phyloP scores from a whole-genome alignment of 1,140 invertebrate genomes.

The Bombus terrestris region DNA sequence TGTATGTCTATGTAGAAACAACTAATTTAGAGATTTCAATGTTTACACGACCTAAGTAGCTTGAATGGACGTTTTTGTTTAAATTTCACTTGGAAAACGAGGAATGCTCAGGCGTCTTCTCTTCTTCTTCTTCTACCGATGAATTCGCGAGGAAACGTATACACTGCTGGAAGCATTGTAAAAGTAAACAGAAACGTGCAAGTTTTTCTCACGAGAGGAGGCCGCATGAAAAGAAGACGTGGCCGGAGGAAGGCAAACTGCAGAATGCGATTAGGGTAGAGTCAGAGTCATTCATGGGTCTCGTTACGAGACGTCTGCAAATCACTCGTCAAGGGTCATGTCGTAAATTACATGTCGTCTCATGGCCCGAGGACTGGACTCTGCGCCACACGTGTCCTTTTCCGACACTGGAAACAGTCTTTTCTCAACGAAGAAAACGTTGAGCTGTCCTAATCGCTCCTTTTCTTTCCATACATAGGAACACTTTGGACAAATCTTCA shows the following conservation, averaged over 20 bases:
- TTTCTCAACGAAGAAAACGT: not conserved
- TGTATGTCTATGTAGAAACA: not conserved
- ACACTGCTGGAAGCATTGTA: not conserved
- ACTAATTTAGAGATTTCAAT: not conserved
- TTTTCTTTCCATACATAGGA: too few relatives aligned
- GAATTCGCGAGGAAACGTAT: not conserved
- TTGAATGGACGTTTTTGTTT: not conserved
- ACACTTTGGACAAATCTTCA: not conserved
- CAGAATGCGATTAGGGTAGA: slow-evolving; percentile 28
- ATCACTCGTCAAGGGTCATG: slow-evolving; percentile 47
- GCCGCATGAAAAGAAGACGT: not conserved
- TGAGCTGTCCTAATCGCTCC: too few relatives aligned
- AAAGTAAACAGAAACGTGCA: slow-evolving; percentile 22
- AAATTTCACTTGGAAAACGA: not conserved
- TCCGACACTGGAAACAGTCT: too few relatives aligned
- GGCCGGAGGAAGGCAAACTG: slow-evolving; percentile 9
- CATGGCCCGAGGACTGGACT: not conserved
- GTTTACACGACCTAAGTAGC: not conserved
- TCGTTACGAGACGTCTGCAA: slow-evolving; percentile 46
- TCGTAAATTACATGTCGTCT: slow-evolving; percentile 39
- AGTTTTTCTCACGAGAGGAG: slow-evolving; percentile 27
- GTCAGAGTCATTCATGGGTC: slow-evolving; percentile 22
- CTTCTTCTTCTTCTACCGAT: not conserved
- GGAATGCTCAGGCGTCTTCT: not conserved
- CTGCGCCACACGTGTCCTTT: not conserved